Evolutionary conservation across 2,888 invertebrate species (phyloP), one percentile per base, ranked within the genome.

Genomic region (Agrotis puta): DNA sequence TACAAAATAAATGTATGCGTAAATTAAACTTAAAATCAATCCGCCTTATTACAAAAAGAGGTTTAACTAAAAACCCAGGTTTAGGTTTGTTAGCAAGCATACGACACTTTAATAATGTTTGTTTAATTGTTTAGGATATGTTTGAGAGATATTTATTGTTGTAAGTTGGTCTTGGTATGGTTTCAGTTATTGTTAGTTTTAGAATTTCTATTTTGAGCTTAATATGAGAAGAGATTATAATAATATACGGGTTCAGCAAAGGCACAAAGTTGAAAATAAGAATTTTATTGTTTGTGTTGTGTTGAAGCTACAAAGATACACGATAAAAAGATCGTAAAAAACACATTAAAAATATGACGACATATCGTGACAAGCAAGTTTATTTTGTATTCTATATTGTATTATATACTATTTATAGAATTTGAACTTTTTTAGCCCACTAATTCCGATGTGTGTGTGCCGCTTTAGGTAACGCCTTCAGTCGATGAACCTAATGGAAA

Each of bases 61-160:
- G n/a, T n/a, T n/a, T n/a, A n/a, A n/a, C n/a, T n/a, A n/a, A n/a
- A n/a, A n/a, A n/a, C n/a, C n/a, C n/a, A n/a, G n/a, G n/a, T n/a
- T n/a, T 73, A 75, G 54, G 65, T 73, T 66, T 48, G 11, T 45
- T 27, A 51, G 39, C 63, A 76, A 68, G 53, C 64, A 64, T 59
- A 68, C 11, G 45, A 47, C 16, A 63, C 51, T 64, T 50, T 62
- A 56, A 72, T 79, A 58, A 64, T 74, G 63, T 63, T 64, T 57
- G 65, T 69, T 61, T 76, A 75, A 78, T 79, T 79, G 71, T 76
- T 76, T 53, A 64, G 61, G 58, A 74, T 67, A 66, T 78, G 59
- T 62, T 74, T 48, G 39, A 47, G 51, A 57, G 20, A 62, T 72
- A 62, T 76, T 61, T 54, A 45, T 59, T 72, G 50, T 64, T 47